These are phyloP conservation scores for Trichopoda pennipes DNA, from an alignment of 2,888 invertebrate genomes.

Conservation along the genomic window DNA sequence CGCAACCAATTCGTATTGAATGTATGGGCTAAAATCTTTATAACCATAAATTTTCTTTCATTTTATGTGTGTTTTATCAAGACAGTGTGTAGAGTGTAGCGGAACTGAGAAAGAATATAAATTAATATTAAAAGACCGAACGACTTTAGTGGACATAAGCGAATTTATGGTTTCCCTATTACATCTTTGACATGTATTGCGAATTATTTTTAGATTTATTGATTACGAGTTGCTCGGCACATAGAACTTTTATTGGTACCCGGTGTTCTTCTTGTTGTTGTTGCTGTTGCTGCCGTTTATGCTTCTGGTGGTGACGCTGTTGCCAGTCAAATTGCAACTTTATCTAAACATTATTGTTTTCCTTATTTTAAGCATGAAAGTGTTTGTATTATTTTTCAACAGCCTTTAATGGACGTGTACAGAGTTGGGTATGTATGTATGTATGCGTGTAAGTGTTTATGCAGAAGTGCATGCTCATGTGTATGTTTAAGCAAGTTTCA, in stretches of 20 bases:
- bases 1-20: too few relatives aligned
- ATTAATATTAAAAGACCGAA: slow-evolving; percentile 59
- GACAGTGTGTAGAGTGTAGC: neutral
- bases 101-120: slow-evolving; percentile 23
- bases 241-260: slow-evolving; percentile 52
- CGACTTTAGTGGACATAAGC: slow-evolving; percentile 65
- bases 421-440: neutral
- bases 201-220: slow-evolving; percentile 76
- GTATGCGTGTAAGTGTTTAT: neutral
- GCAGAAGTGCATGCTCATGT: neutral
- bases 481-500: slow-evolving; percentile 40
- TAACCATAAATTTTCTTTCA: too few relatives aligned
- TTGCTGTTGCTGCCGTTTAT: slow-evolving; percentile 54
- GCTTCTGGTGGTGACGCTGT: slow-evolving; percentile 54
- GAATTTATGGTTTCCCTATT: slow-evolving; percentile 80
- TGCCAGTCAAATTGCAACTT: slow-evolving; percentile 47
- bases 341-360: slow-evolving; percentile 41
- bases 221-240: slow-evolving; percentile 74
- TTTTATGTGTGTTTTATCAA: neutral
- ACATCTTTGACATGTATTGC: slow-evolving; percentile 80
- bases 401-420: slow-evolving; percentile 27
- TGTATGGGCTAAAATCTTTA: too few relatives aligned
- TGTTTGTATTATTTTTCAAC: slow-evolving; percentile 42
- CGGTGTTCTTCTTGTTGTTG: slow-evolving; percentile 4
- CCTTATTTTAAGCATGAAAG: slow-evolving; percentile 43